Base-by-base conservation (phyloP, 2,797 vertebrate genomes). In the Ciconia nigra region DNA sequence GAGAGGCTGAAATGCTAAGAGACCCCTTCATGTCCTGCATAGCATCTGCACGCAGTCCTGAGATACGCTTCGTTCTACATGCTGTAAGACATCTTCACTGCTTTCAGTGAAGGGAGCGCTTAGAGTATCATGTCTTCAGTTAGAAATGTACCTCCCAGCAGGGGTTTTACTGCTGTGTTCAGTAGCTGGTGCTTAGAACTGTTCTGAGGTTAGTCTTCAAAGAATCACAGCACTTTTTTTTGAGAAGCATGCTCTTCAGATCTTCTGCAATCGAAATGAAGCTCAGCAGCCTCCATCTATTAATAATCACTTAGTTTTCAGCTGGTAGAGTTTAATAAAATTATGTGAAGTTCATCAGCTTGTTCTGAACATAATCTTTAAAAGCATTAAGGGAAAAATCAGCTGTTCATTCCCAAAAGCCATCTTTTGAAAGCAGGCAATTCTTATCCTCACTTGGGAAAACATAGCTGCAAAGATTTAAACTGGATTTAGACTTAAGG, bases 21-120 rank as follows among this genome's bases (percentile, higher is more conserved):
- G 46, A 42, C 26, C 24, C 28, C 31, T 41, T 28, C n/a, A 31
- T 4, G 29, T 55, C 35, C 35, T n/a, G 35, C 35, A 18, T 4
- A 18, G 49, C 46, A 52, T 13, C 46, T 31, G 61, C 82, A 57
- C 1, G 2, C 51, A 49, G 42, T 18, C 51, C 31, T 9, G 21
- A 6, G 42, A 29, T 13, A 35, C 0, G 4, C n/a, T 55, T n/a
- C 1, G 2, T 10, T 20, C 54, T 22, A 25, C 18, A 15, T 9
- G 18, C 46, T 52, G 17, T 7, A 42, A 26, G 39, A 24, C 25
- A 24, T 11, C n/a, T n/a, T 33, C n/a, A 4, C 47, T 46, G 46
- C 47, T 21, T 42, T n/a, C 69, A n/a, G 29, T 2, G 9, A 8
- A 28, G 19, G 33, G 46, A 59, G 62, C 46, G 42, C 35, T 31